These are phyloP conservation scores for Lophura nycthemera DNA, from an alignment of 2,113 vertebrate species.

Conservation along the genomic window DNA sequence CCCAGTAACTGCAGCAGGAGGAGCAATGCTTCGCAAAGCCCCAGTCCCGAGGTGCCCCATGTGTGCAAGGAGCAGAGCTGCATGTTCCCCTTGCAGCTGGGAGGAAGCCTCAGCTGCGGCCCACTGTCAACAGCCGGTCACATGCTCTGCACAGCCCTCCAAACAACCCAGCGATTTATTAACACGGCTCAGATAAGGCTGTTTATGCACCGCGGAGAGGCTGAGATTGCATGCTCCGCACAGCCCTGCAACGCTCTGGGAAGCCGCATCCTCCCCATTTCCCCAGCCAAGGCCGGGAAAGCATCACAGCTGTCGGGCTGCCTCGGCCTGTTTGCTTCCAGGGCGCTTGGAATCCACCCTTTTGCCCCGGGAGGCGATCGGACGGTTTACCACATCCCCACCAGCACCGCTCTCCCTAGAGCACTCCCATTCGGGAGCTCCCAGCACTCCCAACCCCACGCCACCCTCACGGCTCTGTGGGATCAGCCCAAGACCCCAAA, in stretches of 20 bases:
- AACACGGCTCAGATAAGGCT: conserved; percentile 43
- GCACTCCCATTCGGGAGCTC: not conserved
- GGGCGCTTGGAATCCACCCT: not conserved
- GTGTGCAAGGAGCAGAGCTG: not conserved
- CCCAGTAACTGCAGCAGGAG: not conserved
- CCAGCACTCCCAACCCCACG: not conserved
- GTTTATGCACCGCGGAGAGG: not conserved
- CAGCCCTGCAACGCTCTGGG: not conserved
- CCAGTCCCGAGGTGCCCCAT: not conserved
- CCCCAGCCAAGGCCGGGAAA: not conserved
- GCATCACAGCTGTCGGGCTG: rapidly evolving
- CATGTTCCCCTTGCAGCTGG: conserved; percentile 14
- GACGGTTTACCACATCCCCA: not conserved
- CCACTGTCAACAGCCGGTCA: conserved; percentile 39
- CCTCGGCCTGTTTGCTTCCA: not conserved
- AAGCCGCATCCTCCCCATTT: not conserved
- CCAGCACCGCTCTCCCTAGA: rapidly evolving
- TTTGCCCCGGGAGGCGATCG: rapidly evolving
- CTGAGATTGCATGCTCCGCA: not conserved
- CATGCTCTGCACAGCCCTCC: conserved; percentile 18
- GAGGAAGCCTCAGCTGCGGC: conserved; percentile 15
- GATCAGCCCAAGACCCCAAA: not conserved
- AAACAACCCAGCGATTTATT: conserved; percentile 45
- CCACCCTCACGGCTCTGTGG: not conserved
- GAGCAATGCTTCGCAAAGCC: not conserved